Base-by-base conservation (phyloP, 1,140 invertebrate species). In the Halotydeus destructor region DNA sequence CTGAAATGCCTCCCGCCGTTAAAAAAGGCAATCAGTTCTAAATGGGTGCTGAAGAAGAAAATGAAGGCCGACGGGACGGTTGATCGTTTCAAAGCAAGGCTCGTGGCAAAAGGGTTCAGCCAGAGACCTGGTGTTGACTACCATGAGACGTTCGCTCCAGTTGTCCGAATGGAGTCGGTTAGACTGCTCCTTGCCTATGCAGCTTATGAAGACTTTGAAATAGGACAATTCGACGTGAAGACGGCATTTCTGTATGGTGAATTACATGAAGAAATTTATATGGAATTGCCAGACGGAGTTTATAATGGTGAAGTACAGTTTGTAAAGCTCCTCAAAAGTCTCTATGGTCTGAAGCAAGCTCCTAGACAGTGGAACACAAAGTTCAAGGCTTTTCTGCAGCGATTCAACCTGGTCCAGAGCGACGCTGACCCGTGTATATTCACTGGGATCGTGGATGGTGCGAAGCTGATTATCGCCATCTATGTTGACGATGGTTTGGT, bases 21-120 rank as follows among this genome's bases (percentile, higher is more conserved):
- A 25, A 35, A 30, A 23, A 51, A 33, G 28, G 31, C 35, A 8
- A 46, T 60, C 21, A 52, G 28, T 57, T 60, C 50, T 39, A 30
- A 38, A 49, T 62, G 56, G 57, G 54, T 63, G 12, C 55, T 52
- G 9, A 56, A 48, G 30, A 48, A 52, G 9, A 60, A 61, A 41
- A 32, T 44, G 21, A 43, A 55, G 31, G 30, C 36, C 22, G 37
- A 4, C 28, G 22, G 43, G 48, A 21, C 14, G 0, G 14, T 34
- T 26, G 31, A 27, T 8, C 35, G 22, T 37, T 53, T 28, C 28
- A 56, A 56, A 42, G 53, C 57, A 0, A 30, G 60, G 14, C 45
- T 63, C 0, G 58, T 61, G 12, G 55, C 56, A 2, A 52, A 51
- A 43, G 60, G 61, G 1, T 62, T 53, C 46, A 44, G 30, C 3